phyloP scores from a whole-genome alignment of 2,113 vertebrate species.

The Chrysemys picta region DNA sequence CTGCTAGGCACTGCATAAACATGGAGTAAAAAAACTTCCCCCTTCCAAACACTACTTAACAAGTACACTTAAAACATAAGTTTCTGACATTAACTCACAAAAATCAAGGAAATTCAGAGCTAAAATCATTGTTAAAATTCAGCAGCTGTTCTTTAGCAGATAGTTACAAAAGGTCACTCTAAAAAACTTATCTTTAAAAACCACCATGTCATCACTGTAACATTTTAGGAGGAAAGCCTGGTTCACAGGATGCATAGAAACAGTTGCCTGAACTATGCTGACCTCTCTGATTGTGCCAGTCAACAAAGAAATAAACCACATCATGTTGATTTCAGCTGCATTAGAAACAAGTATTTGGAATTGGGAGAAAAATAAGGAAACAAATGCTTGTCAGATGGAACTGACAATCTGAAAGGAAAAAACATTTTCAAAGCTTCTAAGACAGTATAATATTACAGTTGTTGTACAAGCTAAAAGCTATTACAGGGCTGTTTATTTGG shows the following conservation, averaged over 20 bases:
- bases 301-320: background rate
- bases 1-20: background rate
- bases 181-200: background rate
- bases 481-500: background rate
- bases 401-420: background rate
- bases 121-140: slow-evolving; percentile 7
- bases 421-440: background rate
- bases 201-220: background rate
- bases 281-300: background rate
- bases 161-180: background rate
- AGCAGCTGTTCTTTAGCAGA: background rate
- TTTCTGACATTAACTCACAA: background rate
- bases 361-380: background rate
- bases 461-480: background rate
- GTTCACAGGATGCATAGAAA: background rate
- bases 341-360: background rate
- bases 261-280: background rate
- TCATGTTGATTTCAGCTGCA: background rate
- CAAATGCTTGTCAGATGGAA: background rate
- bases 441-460: background rate
- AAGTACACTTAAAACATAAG: background rate
- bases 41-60: background rate
- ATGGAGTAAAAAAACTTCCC: background rate
- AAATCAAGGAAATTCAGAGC: background rate
- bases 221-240: background rate